Conservation (phyloP, 2,888 invertebrate genomes). For the Mesoligia furuncula region DNA sequence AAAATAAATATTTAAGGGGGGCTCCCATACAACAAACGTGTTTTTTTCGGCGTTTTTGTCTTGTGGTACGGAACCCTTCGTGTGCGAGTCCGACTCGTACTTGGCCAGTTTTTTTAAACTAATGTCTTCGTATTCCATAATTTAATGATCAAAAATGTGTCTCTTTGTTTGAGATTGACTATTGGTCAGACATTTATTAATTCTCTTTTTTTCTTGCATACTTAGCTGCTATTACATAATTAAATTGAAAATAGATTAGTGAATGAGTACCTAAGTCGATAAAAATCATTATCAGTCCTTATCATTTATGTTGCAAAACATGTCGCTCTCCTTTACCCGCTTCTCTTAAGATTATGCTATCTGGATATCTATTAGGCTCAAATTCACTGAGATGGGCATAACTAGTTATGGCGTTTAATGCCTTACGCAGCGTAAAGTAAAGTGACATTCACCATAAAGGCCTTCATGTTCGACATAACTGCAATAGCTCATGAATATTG, state of each 20-base stretch:
- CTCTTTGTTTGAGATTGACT: no score
- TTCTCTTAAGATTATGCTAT: conserved; percentile 37
- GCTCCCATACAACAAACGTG: no score
- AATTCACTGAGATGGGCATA: conserved; percentile 55
- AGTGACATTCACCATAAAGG: conserved; percentile 68
- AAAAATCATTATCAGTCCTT: not conserved
- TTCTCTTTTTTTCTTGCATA: not conserved
- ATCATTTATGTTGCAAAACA: conserved; percentile 9
- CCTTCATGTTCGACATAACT: conserved; percentile 66
- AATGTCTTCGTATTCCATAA: not conserved
- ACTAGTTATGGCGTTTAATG: conserved; percentile 65
- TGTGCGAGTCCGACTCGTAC: no score
- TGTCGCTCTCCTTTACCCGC: conserved; percentile 34
- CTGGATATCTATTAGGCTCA: conserved; percentile 55
- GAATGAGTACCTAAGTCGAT: not conserved
- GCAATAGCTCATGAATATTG: conserved; percentile 73
- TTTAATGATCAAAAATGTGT: not conserved
- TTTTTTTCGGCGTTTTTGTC: no score
- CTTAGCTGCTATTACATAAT: not conserved
- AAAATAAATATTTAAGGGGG: no score
- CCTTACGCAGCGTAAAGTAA: conserved; percentile 64
- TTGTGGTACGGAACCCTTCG: no score
- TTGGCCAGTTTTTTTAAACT: no score
- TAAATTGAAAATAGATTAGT: not conserved
- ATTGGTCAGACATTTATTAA: not conserved